These are phyloP conservation scores for Drosophila quinaria DNA, from an alignment of 2,888 invertebrate species.

Conservation along the genomic window DNA sequence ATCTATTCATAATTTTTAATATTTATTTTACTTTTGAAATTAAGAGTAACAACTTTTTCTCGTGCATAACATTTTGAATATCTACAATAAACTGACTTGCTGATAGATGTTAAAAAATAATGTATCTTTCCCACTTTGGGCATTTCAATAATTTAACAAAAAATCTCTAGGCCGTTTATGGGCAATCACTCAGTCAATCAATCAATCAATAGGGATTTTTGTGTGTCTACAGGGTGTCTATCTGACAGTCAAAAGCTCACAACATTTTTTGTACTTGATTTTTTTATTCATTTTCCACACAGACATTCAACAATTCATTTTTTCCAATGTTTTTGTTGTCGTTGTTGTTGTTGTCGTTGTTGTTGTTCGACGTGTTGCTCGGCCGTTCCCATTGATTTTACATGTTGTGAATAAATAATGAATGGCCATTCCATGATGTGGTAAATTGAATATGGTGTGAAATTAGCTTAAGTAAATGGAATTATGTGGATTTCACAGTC, in stretches of 20 bases:
- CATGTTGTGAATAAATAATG: conserved; percentile 85
- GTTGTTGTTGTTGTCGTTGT: conserved; percentile 19
- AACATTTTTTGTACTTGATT: conserved; percentile 4
- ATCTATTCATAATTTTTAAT: no score
- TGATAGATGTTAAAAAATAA: no score
- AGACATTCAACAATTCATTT: conserved; percentile 73
- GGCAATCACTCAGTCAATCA: neutral
- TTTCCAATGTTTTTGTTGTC: conserved; percentile 23
- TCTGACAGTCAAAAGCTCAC: neutral
- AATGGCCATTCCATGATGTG: conserved; percentile 75
- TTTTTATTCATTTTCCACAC: conserved; percentile 19
- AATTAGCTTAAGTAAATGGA: conserved; percentile 84
- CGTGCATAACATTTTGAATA: no score
- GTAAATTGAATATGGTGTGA: conserved; percentile 84
- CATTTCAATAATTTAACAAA: no score
- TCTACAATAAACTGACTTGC: no score
- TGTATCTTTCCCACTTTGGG: no score
- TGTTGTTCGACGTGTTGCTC: conserved; percentile 29
- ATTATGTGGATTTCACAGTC: conserved; percentile 83
- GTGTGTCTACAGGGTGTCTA: conserved; percentile 10
- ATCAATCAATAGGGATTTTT: no score
- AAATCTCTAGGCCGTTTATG: neutral
- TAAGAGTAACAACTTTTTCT: no score
- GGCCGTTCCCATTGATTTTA: conserved; percentile 79
- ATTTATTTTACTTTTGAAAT: no score